Base-by-base conservation (phyloP, 1,140 invertebrate genomes). In the Heliothis subflexa region DNA sequence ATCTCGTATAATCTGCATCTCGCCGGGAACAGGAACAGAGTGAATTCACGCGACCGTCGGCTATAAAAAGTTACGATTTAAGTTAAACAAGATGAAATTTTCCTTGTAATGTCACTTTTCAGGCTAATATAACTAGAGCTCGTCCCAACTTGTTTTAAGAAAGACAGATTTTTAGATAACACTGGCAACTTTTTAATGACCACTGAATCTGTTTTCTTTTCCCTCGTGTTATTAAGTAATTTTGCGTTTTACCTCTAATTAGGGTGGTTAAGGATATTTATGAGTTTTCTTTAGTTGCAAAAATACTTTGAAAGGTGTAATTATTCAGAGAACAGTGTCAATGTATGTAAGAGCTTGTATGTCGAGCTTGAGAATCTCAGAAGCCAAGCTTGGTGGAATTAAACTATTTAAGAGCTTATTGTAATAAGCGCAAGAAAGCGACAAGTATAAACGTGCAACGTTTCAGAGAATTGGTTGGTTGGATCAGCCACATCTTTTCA, bases 61-160 rank as follows among this genome's bases (percentile, higher is more conserved):
- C 81, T 74, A 84, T 88, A 87, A 89, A 89, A 89, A 87, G 79
- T 87, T 86, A 88, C 83, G 85, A 83, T 84, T 83, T 82, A 84
- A 87, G 80, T 88, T 84, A 82, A 88, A 84, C 82, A 85, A 85
- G 81, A 83, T 84, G 83, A 85, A 86, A 87, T 88, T 85, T 85
- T 84, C 82, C 82, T 83, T 82, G 83, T 87, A 86, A 86, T 81
- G 81, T 80, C 80, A 83, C 79, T 85, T 68, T 80, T 82, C 62
- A 72, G 83, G 81, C 78, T 82, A 79, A 85, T 82, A 76, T 79
- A 71, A 80, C 78, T 76, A 82, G 25, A 18, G 50, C 12, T 28
- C 28, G 49, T 68, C 70, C 61, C n/a, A 73, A 75, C 76, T 78
- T 78, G 79, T 68, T 73, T 68, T 72, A 68, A 62, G 49, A 70